Evolutionary conservation across 1,140 invertebrate species (phyloP).

Genomic region (Drosophila aff.): DNA sequence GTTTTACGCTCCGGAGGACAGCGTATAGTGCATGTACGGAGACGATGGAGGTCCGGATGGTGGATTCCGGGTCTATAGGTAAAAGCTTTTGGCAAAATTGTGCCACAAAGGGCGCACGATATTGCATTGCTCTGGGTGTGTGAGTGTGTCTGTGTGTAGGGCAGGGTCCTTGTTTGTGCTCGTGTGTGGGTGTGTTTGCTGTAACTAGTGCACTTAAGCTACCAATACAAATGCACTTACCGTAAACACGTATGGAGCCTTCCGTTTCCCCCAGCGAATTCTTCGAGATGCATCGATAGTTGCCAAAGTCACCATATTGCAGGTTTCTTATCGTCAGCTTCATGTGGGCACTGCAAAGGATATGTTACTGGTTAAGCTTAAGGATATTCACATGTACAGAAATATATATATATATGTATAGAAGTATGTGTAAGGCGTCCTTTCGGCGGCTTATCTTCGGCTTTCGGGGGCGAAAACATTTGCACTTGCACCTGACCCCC

Average conservation of each 20-base stretch:
- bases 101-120: constrained; percentile 79
- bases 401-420: neutral
- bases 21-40: constrained; percentile 57
- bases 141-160: constrained; percentile 3
- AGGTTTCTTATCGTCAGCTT: constrained; percentile 93
- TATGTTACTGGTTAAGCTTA: constrained; percentile 44
- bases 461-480: constrained; percentile 25
- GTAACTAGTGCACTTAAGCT: constrained; percentile 79
- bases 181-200: constrained; percentile 47
- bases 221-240: constrained; percentile 87
- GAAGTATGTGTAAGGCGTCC: neutral
- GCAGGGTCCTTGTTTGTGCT: constrained; percentile 8
- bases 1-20: constrained; percentile 75
- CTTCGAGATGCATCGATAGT: constrained; percentile 95
- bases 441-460: constrained; percentile 29
- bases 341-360: constrained; percentile 90
- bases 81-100: constrained; percentile 83
- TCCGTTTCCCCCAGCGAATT: constrained; percentile 97
- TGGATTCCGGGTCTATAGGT: constrained; percentile 70
- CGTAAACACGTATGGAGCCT: constrained; percentile 95
- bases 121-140: constrained; percentile 64
- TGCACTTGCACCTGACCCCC: constrained; percentile 52
- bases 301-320: constrained; percentile 91
- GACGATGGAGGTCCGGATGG: constrained; percentile 4
- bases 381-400: constrained; percentile 18